A percentile compares a stretch with the other conserved stretches of the same genome.
These are phyloP conservation scores for Thalpophila matura DNA, from an alignment of 2,888 invertebrate genomes.

Conservation along the genomic window DNA sequence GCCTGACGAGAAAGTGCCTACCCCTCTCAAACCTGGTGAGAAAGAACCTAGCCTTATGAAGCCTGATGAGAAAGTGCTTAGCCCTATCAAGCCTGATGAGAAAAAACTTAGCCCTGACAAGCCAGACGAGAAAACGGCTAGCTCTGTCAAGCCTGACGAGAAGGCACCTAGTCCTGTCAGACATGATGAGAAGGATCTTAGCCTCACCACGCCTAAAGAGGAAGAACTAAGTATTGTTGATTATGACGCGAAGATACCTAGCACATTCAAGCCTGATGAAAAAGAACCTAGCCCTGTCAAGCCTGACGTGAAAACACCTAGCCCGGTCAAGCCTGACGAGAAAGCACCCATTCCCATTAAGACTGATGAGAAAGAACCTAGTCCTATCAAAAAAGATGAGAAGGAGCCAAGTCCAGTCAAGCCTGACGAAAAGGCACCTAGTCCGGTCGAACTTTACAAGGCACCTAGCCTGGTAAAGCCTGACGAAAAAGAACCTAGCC, in stretches of 20 bases:
- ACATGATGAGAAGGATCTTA: constrained; percentile 8
- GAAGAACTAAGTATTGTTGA: neutral
- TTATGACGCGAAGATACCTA: neutral
- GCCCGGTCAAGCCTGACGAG: constrained; percentile 23
- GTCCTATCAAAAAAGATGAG: constrained; percentile 21
- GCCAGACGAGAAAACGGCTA: constrained; percentile 29
- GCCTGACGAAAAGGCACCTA: constrained; percentile 34
- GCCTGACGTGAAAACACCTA: neutral
- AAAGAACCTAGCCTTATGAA: neutral
- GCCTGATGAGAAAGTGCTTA: neutral
- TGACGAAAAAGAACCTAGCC: constrained; percentile 6
- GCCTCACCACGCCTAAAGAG: constrained; percentile 19
- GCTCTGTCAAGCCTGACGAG: neutral
- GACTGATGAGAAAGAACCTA: constrained; percentile 40
- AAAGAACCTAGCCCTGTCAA: neutral
- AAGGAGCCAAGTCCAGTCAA: constrained; percentile 12
- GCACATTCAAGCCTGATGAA: constrained; percentile 12
- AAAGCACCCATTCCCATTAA: constrained; percentile 3
- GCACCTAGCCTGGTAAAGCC: too few relatives aligned
- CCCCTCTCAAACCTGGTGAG: constrained; percentile 9
- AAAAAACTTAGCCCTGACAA: too few relatives aligned
- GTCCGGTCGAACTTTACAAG: too few relatives aligned
- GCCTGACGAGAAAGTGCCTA: constrained; percentile 9
- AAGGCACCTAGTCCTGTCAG: neutral
- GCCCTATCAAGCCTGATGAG: too few relatives aligned